phyloP scores from a whole-genome alignment of 2,797 vertebrate genomes.

The Craterocephalus amniculus region DNA sequence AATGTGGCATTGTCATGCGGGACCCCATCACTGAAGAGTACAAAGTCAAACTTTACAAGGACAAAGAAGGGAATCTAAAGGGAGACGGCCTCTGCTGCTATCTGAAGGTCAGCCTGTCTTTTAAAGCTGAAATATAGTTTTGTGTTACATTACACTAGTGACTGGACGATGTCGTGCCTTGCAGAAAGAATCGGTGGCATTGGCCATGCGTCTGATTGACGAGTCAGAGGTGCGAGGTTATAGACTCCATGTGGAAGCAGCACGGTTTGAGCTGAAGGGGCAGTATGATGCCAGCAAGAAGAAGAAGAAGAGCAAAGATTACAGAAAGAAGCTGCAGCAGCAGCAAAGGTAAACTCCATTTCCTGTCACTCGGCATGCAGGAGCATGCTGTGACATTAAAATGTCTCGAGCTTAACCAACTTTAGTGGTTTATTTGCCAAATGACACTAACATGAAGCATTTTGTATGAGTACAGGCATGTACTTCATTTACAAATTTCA shows the following conservation, averaged over 20 bases:
- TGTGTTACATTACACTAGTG: neutral
- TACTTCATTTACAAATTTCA: neutral
- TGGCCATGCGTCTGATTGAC: slow-evolving; percentile 91
- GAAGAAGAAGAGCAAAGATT: slow-evolving; percentile 96
- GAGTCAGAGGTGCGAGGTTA: slow-evolving; percentile 94
- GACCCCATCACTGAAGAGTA: slow-evolving; percentile 93
- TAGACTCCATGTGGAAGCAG: slow-evolving; percentile 91
- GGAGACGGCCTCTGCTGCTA: slow-evolving; percentile 97
- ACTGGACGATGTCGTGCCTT: slow-evolving; percentile 23
- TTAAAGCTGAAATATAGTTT: neutral
- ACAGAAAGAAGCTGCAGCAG: slow-evolving; percentile 90
- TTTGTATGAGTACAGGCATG: neutral
- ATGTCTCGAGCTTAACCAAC: too few species aligned
- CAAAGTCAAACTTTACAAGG: slow-evolving; percentile 96
- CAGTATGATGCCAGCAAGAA: slow-evolving; percentile 95
- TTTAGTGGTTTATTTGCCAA: neutral
- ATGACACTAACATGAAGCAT: too few species aligned
- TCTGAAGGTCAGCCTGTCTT: slow-evolving; percentile 81
- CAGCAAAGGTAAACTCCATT: slow-evolving; percentile 90
- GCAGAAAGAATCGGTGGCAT: slow-evolving; percentile 88
- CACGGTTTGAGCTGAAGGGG: slow-evolving; percentile 93
- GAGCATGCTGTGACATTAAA: neutral
- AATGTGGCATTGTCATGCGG: slow-evolving; percentile 95
- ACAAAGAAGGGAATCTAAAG: slow-evolving; percentile 94
- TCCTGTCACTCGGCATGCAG: neutral